phyloP scores from a whole-genome alignment of 2,113 vertebrate species.

The Myodes glareolus region DNA sequence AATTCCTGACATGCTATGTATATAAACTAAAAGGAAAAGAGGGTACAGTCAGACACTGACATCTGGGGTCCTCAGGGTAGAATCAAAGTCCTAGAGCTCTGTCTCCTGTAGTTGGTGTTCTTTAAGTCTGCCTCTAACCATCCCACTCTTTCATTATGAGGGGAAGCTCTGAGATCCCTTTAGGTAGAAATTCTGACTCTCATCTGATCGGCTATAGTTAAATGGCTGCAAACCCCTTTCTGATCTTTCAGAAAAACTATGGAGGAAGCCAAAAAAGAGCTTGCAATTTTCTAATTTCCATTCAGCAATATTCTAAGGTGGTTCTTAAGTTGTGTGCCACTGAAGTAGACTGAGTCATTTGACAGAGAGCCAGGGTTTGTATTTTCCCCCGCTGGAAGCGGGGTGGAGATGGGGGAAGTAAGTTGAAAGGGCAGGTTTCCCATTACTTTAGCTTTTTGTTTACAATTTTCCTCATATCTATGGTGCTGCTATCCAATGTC shows the following conservation, averaged over 20 bases:
- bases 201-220: neutral
- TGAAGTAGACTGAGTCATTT: neutral
- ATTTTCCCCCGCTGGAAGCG: neutral
- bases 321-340: neutral
- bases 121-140: neutral
- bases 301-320: neutral
- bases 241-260: neutral
- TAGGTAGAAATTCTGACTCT: constrained; percentile 26
- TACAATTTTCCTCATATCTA: constrained; percentile 9
- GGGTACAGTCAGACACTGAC: neutral
- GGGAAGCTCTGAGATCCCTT: constrained; percentile 3
- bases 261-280: neutral
- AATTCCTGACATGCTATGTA: neutral
- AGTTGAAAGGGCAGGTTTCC: neutral
- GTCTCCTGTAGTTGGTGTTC: neutral
- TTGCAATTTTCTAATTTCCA: neutral
- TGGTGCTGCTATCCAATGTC: neutral
- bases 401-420: too few relatives aligned
- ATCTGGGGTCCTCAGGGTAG: neutral
- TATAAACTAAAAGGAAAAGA: neutral
- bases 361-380: neutral
- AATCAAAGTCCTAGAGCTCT: constrained; percentile 13
- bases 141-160: neutral
- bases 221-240: neutral
- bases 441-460: neutral